These are phyloP conservation scores for Drosophila grimshawi DNA, from an alignment of 1,140 invertebrate species.

Conservation along the genomic window DNA sequence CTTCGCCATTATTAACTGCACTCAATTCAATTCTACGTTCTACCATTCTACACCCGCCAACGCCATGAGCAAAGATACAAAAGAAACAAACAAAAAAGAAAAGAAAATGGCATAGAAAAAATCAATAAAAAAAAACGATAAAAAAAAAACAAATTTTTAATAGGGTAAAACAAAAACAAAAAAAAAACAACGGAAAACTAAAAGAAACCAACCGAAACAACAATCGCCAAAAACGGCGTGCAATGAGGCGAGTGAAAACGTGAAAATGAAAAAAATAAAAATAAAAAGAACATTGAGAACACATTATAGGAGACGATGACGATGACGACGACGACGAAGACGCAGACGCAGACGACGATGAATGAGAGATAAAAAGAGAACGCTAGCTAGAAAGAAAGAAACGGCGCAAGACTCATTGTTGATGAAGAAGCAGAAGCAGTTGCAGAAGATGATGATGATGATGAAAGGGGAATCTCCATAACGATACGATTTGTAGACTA, in stretches of 20 bases:
- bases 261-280: conserved; percentile 15
- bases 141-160: conserved; percentile 46
- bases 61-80: conserved; percentile 49
- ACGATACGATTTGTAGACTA: conserved; percentile 84
- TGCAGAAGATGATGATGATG: conserved; percentile 31
- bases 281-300: conserved; percentile 36
- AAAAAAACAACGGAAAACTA: conserved; percentile 35
- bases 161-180: conserved; percentile 33
- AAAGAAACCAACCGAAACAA: conserved; percentile 54
- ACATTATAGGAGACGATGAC: conserved; percentile 58
- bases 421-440: conserved; percentile 6
- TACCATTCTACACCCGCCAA: conserved; percentile 46
- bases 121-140: conserved; percentile 32
- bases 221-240: conserved; percentile 38
- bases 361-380: conserved; percentile 12
- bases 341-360: not conserved
- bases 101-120: conserved; percentile 29
- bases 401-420: not conserved
- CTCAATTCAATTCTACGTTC: conserved; percentile 27
- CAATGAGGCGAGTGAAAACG: conserved; percentile 37
- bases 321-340: not conserved
- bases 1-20: conserved; percentile 19
- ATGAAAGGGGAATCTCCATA: conserved; percentile 63
- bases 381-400: conserved; percentile 20
- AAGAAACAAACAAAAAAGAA: conserved; percentile 18